These are phyloP conservation scores for Echinometra lucunter DNA, from an alignment of 53 echinoderm and acorn worm species.

Conservation along the genomic window DNA sequence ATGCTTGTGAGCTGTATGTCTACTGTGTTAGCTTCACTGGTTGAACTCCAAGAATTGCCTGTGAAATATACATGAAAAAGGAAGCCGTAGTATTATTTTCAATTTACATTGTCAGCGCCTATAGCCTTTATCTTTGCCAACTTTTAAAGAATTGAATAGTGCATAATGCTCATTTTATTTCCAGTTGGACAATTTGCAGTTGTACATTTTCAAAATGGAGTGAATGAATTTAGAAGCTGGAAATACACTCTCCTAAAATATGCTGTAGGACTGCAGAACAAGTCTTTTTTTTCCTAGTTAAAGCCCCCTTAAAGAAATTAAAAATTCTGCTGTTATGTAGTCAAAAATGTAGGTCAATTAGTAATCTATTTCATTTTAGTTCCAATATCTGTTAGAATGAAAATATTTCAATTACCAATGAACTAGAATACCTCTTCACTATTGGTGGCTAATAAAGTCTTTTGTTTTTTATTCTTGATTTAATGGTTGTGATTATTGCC, in stretches of 20 bases:
- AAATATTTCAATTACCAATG: not conserved
- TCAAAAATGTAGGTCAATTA: no score
- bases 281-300: no score
- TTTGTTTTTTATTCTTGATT: not conserved
- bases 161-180: not conserved
- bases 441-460: not conserved
- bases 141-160: not conserved
- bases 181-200: not conserved
- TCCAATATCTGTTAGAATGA: no score
- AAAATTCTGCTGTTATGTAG: no score
- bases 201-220: not conserved
- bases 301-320: no score
- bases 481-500: not conserved
- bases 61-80: not conserved
- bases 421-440: no score
- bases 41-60: not conserved
- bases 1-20: slow-evolving; percentile 7
- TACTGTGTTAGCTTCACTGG: not conserved
- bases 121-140: not conserved
- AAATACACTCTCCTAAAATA: not conserved
- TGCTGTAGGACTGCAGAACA: no score
- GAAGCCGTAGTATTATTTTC: not conserved
- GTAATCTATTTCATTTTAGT: no score
- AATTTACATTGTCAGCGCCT: not conserved
- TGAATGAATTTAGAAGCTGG: not conserved